A percentile compares a stretch with the other conserved stretches of the same genome.
Conservation (phyloP, 2,113 vertebrate genomes). For the Podarcis raffonei region DNA sequence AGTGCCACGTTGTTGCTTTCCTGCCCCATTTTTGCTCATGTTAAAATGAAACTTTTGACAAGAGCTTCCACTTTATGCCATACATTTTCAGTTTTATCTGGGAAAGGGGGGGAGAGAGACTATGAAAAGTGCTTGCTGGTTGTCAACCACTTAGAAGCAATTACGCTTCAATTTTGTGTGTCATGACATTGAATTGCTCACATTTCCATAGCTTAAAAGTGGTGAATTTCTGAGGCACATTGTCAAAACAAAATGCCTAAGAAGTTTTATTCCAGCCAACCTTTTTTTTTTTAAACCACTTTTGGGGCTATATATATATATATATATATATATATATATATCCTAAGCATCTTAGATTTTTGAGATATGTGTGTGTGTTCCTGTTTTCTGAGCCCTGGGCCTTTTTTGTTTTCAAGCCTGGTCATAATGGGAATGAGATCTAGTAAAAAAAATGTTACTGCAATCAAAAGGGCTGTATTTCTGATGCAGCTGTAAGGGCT, state of each 20-base stretch:
- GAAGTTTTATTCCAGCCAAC: slow-evolving; percentile 33
- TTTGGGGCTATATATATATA: background rate
- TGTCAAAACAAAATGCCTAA: slow-evolving; percentile 73
- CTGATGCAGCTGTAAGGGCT: slow-evolving; percentile 27
- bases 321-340: background rate
- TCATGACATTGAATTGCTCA: slow-evolving; percentile 75
- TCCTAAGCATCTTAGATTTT: background rate
- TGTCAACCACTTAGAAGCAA: slow-evolving; percentile 76
- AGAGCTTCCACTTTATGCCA: slow-evolving; percentile 68
- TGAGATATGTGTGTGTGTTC: slow-evolving; percentile 40
- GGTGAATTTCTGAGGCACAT: slow-evolving; percentile 65
- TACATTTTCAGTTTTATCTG: slow-evolving; percentile 68
- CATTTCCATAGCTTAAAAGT: slow-evolving; percentile 66
- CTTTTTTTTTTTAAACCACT: background rate
- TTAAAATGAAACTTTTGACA: slow-evolving; percentile 72
- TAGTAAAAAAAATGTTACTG: background rate
- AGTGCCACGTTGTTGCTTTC: slow-evolving; percentile 44
- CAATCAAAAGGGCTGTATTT: slow-evolving; percentile 37
- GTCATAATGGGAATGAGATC: background rate
- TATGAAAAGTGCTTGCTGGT: slow-evolving; percentile 66
- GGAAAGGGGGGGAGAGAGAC: background rate
- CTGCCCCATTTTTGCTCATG: slow-evolving; percentile 58
- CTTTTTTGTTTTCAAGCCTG: slow-evolving; percentile 6
- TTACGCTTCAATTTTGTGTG: slow-evolving; percentile 74
- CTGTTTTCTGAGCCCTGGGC: slow-evolving; percentile 17